Percentiles rank a stretch among this genome's conserved stretches.
Conservation (phyloP, 2,888 invertebrate species). For the Conomelus anceps region DNA sequence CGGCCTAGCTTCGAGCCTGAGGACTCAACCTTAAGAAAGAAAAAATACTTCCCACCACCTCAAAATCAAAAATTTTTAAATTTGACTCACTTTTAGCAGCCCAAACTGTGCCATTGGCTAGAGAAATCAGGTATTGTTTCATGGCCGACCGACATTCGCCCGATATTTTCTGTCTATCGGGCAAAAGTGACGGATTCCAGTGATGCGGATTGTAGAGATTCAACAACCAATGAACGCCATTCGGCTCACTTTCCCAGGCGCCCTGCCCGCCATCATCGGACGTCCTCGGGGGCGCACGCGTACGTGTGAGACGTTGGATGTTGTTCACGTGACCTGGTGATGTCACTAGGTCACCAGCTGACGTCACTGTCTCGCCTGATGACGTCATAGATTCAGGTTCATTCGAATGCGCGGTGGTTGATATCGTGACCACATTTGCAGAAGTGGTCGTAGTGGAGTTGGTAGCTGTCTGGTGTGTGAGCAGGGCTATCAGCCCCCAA, state of each 20-base stretch:
- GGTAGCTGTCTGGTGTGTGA: neutral
- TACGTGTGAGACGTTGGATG: constrained; percentile 17
- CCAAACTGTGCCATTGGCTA: constrained; percentile 58
- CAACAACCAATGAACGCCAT: constrained; percentile 56
- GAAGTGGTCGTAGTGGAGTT: neutral
- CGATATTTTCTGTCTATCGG: constrained; percentile 45
- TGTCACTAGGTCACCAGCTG: too few species aligned
- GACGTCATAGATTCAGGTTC: too few species aligned
- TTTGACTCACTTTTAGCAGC: constrained; percentile 68
- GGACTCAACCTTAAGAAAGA: too few species aligned
- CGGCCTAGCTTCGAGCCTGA: too few species aligned
- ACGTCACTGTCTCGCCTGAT: neutral
- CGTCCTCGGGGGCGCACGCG: neutral
- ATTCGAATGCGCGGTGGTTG: too few species aligned
- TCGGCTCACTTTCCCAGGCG: neutral
- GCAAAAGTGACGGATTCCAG: constrained; percentile 45
- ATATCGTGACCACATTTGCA: neutral
- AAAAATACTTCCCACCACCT: neutral
- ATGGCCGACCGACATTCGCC: constrained; percentile 52
- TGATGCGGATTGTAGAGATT: constrained; percentile 58
- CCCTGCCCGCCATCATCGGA: neutral
- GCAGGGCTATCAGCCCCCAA: neutral
- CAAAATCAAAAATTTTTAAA: neutral
- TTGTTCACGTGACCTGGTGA: neutral
- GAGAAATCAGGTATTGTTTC: constrained; percentile 51